Evolutionary conservation across 2,797 vertebrate genomes (phyloP).

Genomic region (Typhlichthys eigenmanni): DNA sequence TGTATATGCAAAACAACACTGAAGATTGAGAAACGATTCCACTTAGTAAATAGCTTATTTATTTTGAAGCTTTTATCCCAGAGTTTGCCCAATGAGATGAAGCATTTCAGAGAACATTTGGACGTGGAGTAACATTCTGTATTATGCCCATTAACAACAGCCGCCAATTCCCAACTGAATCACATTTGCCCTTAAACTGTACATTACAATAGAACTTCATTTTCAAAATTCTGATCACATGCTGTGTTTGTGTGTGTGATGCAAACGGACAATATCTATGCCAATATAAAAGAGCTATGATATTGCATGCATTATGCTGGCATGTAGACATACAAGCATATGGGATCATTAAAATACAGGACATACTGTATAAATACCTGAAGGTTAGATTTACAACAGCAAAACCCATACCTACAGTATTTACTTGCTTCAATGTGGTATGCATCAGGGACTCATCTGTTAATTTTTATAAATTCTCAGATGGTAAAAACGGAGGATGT

Average conservation of each 20-base stretch:
- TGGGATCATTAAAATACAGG: slow-evolving; percentile 30
- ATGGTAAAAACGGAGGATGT: slow-evolving; percentile 41
- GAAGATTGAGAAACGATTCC: not conserved
- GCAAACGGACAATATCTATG: slow-evolving; percentile 20
- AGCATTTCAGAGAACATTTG: not conserved
- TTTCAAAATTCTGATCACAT: no score
- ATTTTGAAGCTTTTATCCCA: not conserved
- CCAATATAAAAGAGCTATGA: slow-evolving; percentile 34
- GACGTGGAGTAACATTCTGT: not conserved
- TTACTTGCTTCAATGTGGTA: slow-evolving; percentile 4
- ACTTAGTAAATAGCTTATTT: slow-evolving; percentile 5
- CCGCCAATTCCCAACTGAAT: no score
- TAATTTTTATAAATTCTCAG: slow-evolving; percentile 52
- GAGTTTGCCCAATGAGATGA: not conserved
- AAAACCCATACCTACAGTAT: slow-evolving; percentile 16
- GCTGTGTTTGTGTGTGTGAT: not conserved
- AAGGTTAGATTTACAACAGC: slow-evolving; percentile 54
- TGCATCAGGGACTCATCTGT: slow-evolving; percentile 41
- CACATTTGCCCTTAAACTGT: not conserved
- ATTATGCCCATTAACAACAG: not conserved
- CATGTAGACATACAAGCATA: slow-evolving; percentile 28
- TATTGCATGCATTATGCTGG: slow-evolving; percentile 25
- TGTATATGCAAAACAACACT: not conserved
- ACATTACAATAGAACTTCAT: not conserved
- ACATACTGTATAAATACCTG: slow-evolving; percentile 37